Percentiles rank a stretch among this genome's conserved stretches.
phyloP scores from a whole-genome alignment of 2,888 invertebrate species.

The Caenorhabditis sp. region DNA sequence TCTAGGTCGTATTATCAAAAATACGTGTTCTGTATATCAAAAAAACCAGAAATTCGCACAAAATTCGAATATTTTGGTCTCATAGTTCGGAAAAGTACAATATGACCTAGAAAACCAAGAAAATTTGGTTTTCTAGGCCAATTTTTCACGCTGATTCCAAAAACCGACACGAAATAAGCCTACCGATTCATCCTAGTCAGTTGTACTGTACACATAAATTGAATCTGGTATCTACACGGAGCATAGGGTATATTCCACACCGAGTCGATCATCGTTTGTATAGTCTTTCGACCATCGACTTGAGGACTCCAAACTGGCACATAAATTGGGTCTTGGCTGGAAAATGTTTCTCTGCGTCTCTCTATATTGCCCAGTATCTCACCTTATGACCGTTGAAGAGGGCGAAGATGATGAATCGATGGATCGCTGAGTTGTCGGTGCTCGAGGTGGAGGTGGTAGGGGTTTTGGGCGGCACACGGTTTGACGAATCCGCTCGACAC shows the following conservation, averaged over 20 bases:
- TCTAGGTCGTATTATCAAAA: no score
- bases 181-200: not conserved
- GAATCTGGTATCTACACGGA: constrained; percentile 29
- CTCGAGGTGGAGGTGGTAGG: no score
- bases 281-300: not conserved
- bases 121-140: no score
- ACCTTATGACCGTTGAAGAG: not conserved
- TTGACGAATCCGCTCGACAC: constrained; percentile 14
- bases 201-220: constrained; percentile 29
- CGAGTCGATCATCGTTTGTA: not conserved
- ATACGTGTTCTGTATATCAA: no score
- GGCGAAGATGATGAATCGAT: not conserved
- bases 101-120: no score
- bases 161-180: no score
- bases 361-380: not conserved
- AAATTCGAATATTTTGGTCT: no score
- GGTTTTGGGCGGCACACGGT: constrained; percentile 11
- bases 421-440: not conserved
- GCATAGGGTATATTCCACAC: constrained; percentile 33
- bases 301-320: not conserved
- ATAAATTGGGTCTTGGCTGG: not conserved
- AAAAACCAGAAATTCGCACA: no score
- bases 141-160: no score
- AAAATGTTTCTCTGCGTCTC: not conserved
- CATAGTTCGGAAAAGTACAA: no score